phyloP scores from a whole-genome alignment of 2,113 vertebrate genomes.

The Hippocampus guttulatus region DNA sequence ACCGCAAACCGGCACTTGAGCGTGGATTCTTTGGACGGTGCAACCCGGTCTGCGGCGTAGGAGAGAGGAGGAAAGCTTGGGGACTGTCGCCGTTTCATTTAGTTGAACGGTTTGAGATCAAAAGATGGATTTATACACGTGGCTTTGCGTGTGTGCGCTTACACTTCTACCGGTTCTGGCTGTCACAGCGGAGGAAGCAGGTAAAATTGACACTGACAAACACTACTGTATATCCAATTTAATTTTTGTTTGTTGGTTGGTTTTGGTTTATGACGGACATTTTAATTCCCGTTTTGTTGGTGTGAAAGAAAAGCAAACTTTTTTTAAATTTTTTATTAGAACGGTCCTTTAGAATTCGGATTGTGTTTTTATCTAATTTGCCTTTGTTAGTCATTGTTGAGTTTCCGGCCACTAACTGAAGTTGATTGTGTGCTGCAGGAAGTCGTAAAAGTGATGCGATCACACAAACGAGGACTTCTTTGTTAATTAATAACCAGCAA shows the following conservation, averaged over 20 bases:
- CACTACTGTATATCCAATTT: background rate
- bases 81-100: constrained; percentile 8
- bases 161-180: constrained; percentile 67
- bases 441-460: background rate
- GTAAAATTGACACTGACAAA: constrained; percentile 70
- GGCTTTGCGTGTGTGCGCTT: constrained; percentile 81
- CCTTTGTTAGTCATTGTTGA: background rate
- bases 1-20: background rate
- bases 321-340: too few species aligned
- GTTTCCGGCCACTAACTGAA: background rate
- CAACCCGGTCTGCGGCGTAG: constrained; percentile 11
- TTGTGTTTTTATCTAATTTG: background rate
- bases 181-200: constrained; percentile 80
- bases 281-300: too few species aligned
- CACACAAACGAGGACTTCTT: background rate
- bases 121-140: constrained; percentile 81
- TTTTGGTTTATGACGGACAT: too few species aligned
- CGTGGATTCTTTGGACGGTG: constrained; percentile 28
- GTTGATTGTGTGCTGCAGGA: background rate
- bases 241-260: too few species aligned
- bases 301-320: too few species aligned
- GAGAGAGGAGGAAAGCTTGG: background rate
- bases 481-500: background rate
- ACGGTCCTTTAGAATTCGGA: background rate
- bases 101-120: background rate